Conservation (phyloP, 2,888 invertebrate genomes). For the Odontothrips loti region DNA sequence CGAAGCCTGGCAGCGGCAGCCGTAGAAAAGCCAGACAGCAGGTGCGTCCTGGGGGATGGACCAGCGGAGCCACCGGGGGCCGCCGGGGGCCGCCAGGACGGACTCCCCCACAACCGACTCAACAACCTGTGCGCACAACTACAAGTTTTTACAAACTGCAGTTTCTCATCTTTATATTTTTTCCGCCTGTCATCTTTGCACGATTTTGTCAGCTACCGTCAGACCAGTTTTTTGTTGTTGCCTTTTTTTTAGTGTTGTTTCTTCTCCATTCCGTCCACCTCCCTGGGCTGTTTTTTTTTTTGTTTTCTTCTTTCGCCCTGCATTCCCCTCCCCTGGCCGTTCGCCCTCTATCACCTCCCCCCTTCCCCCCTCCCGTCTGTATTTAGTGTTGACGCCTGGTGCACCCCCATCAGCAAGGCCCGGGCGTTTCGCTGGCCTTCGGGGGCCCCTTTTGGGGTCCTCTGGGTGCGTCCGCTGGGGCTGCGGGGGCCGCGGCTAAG, state of each 20-base stretch:
- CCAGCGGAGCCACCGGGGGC: too few species aligned
- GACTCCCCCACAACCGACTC: too few species aligned
- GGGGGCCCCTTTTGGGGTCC: too few species aligned
- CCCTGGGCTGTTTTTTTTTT: not conserved
- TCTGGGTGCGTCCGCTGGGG: too few species aligned
- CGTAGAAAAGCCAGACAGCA: not conserved
- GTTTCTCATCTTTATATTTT: not conserved
- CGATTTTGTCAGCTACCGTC: too few species aligned
- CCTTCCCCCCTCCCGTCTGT: not conserved
- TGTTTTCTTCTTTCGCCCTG: not conserved
- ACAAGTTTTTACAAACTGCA: constrained; percentile 1
- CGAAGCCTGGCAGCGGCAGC: not conserved
- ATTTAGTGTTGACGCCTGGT: not conserved
- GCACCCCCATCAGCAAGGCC: not conserved
- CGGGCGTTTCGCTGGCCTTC: too few species aligned
- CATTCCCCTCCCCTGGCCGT: not conserved
- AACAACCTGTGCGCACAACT: too few species aligned
- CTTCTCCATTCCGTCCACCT: too few species aligned
- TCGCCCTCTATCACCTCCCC: not conserved
- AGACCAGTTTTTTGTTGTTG: too few species aligned
- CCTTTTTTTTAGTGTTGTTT: too few species aligned
- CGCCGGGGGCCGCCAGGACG: too few species aligned
- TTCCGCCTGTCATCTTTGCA: not conserved
- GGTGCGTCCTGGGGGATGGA: not conserved
- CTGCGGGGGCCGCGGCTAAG: too few species aligned